Evolutionary conservation across 2,113 vertebrate genomes (phyloP), one percentile per base, ranked within the genome.

Genomic region (Corapipo altera): DNA sequence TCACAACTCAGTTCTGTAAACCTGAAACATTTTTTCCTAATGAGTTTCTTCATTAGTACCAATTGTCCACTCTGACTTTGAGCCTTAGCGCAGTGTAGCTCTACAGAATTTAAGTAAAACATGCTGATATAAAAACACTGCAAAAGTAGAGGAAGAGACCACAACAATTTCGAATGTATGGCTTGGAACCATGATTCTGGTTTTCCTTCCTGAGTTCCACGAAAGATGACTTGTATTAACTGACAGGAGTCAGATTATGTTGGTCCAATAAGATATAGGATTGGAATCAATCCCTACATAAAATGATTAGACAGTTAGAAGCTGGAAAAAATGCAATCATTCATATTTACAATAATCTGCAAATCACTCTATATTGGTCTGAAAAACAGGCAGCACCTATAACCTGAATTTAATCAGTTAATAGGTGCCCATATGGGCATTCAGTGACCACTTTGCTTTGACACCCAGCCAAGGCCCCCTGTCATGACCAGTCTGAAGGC

Each of bases 61-160:
- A 52, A 20, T 58, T 71, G 39, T 62, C 5, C 12, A 32, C 32
- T 61, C 32, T 75, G 30, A 5, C 27, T 21, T 4, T 37, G 46
- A 62, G 12, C 12, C 37, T 44, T 51, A 62, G 62, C 7, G 55
- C 12, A 48, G 11, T 15, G 37, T 13, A 86, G 33, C 8, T 69
- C 7, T 1, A 65, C 1, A 39, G 14, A 48, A 32, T 46, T 74
- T 20, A 41, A 62, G 12, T 49, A 55, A 89, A 80, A 89, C 0
- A 0, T 1, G 2, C 7, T 78, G 19, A 61, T 39, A 58, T 5
- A 5, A 30, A 87, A 84, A 39, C 15, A 27, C 6, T 3, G 1
- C 66, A 77, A 71, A 76, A 77, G 5, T 28, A 43, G 24, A 24
- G 27, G n/a, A 81, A 62, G 9, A 54, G 1, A 58, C 7, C 6